Evolutionary conservation across 2,888 invertebrate genomes (phyloP), one percentile per base, ranked within the genome.

Genomic region (Diaphora mendica): DNA sequence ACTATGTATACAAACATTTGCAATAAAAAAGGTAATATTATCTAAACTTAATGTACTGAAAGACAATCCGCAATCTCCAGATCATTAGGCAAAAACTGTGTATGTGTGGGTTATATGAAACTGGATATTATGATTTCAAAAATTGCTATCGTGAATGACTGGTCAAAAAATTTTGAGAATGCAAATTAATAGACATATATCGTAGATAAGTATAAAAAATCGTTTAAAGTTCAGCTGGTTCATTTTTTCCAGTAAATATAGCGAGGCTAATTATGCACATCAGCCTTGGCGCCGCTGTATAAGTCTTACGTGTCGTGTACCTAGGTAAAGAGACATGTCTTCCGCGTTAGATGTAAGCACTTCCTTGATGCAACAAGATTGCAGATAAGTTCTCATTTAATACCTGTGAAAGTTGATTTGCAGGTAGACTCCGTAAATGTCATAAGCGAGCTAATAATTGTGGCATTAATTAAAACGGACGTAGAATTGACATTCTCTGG

Each of bases 401-500:
- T 77, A 73, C 68, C 68, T 87, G 88, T 90, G 91, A 91, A 91
- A 91, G 91, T 88, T 76, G 75, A 75, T 66, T 65, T 30, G 30
- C 17, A 17, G 62, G 5, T 30, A 30, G 66, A 66, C 33, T 68
- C 39, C 39, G 80, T 85, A 88, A 90, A 90, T 90, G 88, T 85
- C 88, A 88, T 82, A 82, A 85, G 85, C 77, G 80, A 78, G 82
- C 86, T 82, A 84, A 82, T 83, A 64, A 68, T 39, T 77, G 77
- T 79, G 84, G 83, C 74, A 85, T 83, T 87, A 87, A 90, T 86
- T 85, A 79, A 91, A 85, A 85, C 89, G 89, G 90, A 91, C 87
- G 82, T 86, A 81, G 83, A 87, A 85, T 85, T 86, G 87, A 89
- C 92, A 91, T 88, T 93, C 90, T 88, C 89, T 75, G 76, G 73